Evolutionary conservation across 2,797 vertebrate genomes (phyloP).

Genomic region (Siniperca scherzeri): DNA sequence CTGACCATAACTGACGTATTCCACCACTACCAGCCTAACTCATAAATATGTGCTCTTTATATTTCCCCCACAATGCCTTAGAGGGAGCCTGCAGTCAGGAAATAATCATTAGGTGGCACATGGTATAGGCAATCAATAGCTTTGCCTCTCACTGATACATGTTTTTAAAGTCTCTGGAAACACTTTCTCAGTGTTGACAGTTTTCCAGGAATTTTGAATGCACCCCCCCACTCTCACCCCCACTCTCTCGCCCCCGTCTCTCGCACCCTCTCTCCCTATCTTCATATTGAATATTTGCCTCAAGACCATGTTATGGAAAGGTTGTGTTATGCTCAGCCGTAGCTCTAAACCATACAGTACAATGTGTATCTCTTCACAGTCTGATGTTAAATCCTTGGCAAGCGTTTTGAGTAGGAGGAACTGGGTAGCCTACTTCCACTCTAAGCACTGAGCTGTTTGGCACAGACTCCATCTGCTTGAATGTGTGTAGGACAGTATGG

Average conservation of each 20-base stretch:
- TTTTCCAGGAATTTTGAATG: slow-evolving; percentile 54
- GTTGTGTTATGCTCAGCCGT: slow-evolving; percentile 57
- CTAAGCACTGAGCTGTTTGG: slow-evolving; percentile 70
- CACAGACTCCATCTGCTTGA: slow-evolving; percentile 62
- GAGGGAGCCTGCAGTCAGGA: slow-evolving; percentile 76
- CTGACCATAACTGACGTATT: slow-evolving; percentile 23
- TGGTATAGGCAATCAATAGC: slow-evolving; percentile 71
- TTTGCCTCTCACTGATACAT: slow-evolving; percentile 70
- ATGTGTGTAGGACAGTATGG: slow-evolving; percentile 70
- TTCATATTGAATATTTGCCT: slow-evolving; percentile 63
- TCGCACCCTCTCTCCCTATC: slow-evolving; percentile 25
- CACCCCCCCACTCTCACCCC: slow-evolving; percentile 22
- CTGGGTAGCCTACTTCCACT: slow-evolving; percentile 62
- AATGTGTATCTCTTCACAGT: slow-evolving; percentile 72
- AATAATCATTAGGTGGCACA: slow-evolving; percentile 74
- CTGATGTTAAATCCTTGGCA: slow-evolving; percentile 78
- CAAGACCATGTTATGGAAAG: slow-evolving; percentile 51
- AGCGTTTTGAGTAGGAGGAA: slow-evolving; percentile 66
- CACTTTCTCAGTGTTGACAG: slow-evolving; percentile 53
- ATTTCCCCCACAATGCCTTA: slow-evolving; percentile 65
- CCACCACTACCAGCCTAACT: slow-evolving; percentile 27
- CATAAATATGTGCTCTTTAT: slow-evolving; percentile 67
- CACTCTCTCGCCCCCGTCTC: slow-evolving; percentile 7
- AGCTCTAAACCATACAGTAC: slow-evolving; percentile 66
- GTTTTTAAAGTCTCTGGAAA: slow-evolving; percentile 68